These are phyloP conservation scores for Epinotia demarniana DNA, from an alignment of 2,888 invertebrate species.

Conservation along the genomic window DNA sequence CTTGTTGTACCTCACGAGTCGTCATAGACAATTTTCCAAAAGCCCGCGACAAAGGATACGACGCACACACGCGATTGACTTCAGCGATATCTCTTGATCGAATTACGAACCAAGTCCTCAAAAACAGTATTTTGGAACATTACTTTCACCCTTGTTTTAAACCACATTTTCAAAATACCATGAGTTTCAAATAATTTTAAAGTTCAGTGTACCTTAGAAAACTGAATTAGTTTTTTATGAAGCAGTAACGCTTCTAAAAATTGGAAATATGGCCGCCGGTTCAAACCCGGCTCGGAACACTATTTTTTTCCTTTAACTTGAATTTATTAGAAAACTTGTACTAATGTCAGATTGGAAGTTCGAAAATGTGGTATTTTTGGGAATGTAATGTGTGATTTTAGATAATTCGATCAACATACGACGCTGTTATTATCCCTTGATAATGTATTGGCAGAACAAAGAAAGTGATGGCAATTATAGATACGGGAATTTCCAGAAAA, in stretches of 20 bases:
- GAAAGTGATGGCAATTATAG: not conserved
- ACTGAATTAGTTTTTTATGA: too few relatives aligned
- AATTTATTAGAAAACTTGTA: not conserved
- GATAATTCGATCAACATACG: slow-evolving; percentile 12
- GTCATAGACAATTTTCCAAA: slow-evolving; percentile 77
- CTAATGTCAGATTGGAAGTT: not conserved
- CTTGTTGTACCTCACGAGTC: slow-evolving; percentile 69
- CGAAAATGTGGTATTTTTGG: not conserved
- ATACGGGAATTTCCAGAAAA: not conserved
- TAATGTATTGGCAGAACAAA: not conserved
- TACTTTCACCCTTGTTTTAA: too few relatives aligned
- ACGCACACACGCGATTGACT: not conserved
- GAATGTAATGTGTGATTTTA: not conserved
- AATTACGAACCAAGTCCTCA: not conserved
- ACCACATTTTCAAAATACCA: too few relatives aligned
- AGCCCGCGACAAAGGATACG: slow-evolving; percentile 51
- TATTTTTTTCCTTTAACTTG: too few relatives aligned
- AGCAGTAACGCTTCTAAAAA: too few relatives aligned
- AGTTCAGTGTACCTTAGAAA: too few relatives aligned
- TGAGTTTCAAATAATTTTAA: too few relatives aligned
- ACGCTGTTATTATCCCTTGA: not conserved
- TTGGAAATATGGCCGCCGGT: too few relatives aligned
- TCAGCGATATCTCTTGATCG: slow-evolving; percentile 1
- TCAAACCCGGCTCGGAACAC: too few relatives aligned
- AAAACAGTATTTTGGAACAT: not conserved